Base-by-base conservation (phyloP, 2,888 invertebrate species). In the Petrolisthes cinctipes region DNA sequence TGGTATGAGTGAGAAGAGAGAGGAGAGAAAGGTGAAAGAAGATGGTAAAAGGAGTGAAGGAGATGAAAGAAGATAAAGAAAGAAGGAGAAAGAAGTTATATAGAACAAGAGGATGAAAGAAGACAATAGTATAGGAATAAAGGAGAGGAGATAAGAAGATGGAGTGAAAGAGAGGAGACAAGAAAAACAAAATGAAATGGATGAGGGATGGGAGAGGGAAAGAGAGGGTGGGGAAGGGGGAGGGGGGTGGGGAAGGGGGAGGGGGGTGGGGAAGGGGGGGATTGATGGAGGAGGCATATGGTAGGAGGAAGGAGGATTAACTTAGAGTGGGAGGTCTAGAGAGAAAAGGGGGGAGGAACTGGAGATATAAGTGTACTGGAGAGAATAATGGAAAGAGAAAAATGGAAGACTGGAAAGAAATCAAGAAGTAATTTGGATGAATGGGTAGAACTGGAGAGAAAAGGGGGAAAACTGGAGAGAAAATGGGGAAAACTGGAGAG, bases 201-300 rank as follows among this genome's bases (percentile, higher is more conserved):
- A 37, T 51, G 75, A 75, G 75, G 75, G 75, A 75, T 51, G 75
- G 37, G 78, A 78, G 14, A 37, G 75, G 75, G 78, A 78, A 54
- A 78, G 54, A 9, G 78, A 53, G n/a, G 78, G 78, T n/a, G 54
- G n/a, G 53, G 54, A 53, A 54, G 78, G 53, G 14, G 0, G 53
- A 4, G n/a, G n/a, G 1, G 71, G 7, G 7, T 20, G 37, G 75
- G 11, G 23, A 14, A 54, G 54, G 54, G 78, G 17, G 3, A 78
- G 54, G 17, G 54, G 53, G 53, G 78, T n/a, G 6, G 54, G 20
- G 54, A 17, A 51, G 51, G 78, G 78, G 53, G 78, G 75, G 9
- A 14, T 51, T 78, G 53, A 54, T 66, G 17, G 66, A 78, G 76
- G 17, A 54, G 54, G 54, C 76, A 76, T 76, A n/a, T 76, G 76